phyloP scores from a whole-genome alignment of 2,888 invertebrate genomes.

The Saturnia pavonia region DNA sequence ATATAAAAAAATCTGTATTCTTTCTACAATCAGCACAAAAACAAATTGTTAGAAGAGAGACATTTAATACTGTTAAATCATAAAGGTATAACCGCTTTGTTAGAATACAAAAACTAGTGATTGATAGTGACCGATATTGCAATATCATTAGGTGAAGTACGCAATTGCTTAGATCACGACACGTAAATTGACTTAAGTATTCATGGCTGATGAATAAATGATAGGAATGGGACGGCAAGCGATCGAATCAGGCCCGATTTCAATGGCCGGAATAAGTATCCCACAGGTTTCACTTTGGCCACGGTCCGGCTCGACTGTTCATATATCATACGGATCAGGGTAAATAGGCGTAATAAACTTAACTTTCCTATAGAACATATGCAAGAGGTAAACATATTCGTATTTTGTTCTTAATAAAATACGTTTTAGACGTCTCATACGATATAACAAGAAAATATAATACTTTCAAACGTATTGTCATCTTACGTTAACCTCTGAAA shows the following conservation, averaged over 20 bases:
- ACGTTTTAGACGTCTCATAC: neutral
- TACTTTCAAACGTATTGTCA: neutral
- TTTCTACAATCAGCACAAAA: neutral
- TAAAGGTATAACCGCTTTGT: neutral
- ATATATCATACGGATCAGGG: conserved; percentile 13
- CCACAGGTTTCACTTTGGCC: conserved; percentile 36
- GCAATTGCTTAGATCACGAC: conserved; percentile 53
- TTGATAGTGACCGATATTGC: conserved; percentile 40
- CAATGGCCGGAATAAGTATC: conserved; percentile 64
- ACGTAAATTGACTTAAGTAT: conserved; percentile 71
- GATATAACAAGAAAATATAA: neutral
- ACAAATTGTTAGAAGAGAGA: neutral
- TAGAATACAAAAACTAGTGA: conserved; percentile 11
- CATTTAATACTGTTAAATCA: neutral
- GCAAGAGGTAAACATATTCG: neutral
- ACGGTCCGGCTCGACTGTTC: conserved; percentile 25
- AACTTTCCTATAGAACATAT: neutral
- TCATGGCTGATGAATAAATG: conserved; percentile 74
- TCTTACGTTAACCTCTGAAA: neutral
- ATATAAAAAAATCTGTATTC: too few relatives aligned
- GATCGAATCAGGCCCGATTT: conserved; percentile 66
- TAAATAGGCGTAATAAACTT: conserved; percentile 12
- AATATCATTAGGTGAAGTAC: conserved; percentile 62
- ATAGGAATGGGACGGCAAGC: conserved; percentile 57
- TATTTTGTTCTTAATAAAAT: neutral